Conservation (phyloP, 2,888 invertebrate species). For the Bembecia ichneumoniformis region DNA sequence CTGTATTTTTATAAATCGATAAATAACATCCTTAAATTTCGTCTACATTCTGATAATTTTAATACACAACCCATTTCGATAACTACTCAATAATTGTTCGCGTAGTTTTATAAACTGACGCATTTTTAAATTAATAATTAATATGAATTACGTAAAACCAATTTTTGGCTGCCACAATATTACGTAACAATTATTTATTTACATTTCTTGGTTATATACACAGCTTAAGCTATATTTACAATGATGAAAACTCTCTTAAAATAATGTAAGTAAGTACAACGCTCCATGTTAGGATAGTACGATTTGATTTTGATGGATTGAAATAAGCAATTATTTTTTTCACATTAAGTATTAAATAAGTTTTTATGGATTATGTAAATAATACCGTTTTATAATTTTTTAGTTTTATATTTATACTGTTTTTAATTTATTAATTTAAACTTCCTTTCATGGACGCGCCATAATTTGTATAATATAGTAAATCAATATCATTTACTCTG, state of each 20-base stretch:
- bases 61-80: conserved; percentile 65
- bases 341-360: too few relatives aligned
- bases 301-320: too few relatives aligned
- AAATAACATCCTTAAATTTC: conserved; percentile 52
- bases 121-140: neutral
- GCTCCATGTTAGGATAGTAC: too few relatives aligned
- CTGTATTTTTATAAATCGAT: conserved; percentile 52
- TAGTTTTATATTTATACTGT: too few relatives aligned
- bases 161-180: conserved; percentile 41
- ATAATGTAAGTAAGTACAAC: conserved; percentile 10
- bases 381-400: too few relatives aligned
- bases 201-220: conserved; percentile 23
- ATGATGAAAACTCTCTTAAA: conserved; percentile 10
- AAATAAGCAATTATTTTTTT: too few relatives aligned
- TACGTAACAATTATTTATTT: conserved; percentile 26
- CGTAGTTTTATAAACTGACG: neutral
- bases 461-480: too few relatives aligned
- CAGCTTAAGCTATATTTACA: conserved; percentile 23
- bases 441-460: too few relatives aligned
- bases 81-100: conserved; percentile 30
- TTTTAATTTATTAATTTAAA: too few relatives aligned
- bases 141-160: conserved; percentile 23
- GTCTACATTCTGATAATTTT: conserved; percentile 57
- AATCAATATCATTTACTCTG: too few relatives aligned
- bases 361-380: too few relatives aligned